A percentile compares a stretch with the other conserved stretches of the same genome.
Conservation (phyloP, 1,140 invertebrate species). For the Littorina saxatilis region DNA sequence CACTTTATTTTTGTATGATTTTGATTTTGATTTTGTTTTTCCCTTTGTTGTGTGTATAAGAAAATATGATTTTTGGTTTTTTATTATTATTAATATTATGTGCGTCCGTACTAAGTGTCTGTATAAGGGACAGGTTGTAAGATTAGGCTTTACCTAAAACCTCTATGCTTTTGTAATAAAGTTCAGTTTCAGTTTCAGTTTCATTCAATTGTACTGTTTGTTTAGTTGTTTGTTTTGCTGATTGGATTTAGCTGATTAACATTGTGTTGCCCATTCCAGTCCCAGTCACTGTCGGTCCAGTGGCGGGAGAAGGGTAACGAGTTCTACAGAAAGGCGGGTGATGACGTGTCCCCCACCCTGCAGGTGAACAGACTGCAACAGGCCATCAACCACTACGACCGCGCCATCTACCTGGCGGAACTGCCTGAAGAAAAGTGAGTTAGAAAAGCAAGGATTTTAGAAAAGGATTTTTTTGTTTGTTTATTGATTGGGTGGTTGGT, state of each 20-base stretch:
- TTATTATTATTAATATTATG: too few species aligned
- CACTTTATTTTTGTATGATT: background rate
- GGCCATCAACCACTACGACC: conserved; percentile 49
- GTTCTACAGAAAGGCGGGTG: conserved; percentile 36
- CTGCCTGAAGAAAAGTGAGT: conserved; percentile 42
- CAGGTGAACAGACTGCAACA: conserved; percentile 42
- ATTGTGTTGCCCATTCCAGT: background rate
- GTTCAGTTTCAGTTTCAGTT: background rate
- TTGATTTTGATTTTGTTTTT: background rate
- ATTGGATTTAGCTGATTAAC: background rate
- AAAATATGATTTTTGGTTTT: too few species aligned
- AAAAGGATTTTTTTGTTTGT: background rate
- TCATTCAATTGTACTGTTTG: background rate
- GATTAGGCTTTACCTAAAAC: too few species aligned
- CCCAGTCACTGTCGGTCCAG: conserved; percentile 26
- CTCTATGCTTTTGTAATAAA: too few species aligned
- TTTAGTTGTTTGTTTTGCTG: background rate
- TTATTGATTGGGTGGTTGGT: background rate
- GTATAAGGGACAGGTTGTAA: too few species aligned
- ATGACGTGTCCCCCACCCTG: conserved; percentile 33
- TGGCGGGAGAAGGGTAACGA: conserved; percentile 52
- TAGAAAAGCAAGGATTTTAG: background rate
- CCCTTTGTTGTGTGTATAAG: too few species aligned
- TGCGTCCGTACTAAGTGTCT: too few species aligned
- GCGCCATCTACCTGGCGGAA: conserved; percentile 41